Evolutionary conservation across 1,140 invertebrate genomes (phyloP), one percentile per base, ranked within the genome.

Genomic region (Helicoverpa zea): DNA sequence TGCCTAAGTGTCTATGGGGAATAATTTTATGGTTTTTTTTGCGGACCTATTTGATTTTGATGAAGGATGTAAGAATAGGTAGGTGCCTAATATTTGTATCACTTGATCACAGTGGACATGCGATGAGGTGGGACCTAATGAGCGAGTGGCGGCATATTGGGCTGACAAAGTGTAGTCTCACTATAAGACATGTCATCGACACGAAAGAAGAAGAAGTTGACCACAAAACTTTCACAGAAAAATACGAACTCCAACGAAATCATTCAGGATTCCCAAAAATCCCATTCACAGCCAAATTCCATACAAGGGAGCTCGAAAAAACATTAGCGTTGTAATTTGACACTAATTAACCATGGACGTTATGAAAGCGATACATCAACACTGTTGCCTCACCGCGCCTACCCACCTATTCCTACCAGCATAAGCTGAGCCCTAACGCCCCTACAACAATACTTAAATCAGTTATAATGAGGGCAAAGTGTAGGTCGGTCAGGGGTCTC

Each of bases 291-390:
- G 30, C 30, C 64, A 70, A 58, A 58, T 7, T n/a, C 35, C 52
- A 49, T 51, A 54, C 49, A 14, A 30, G 47, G 54, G 77, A 70
- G 64, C 72, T 43, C 51, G 83, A 85, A 87, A 89, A 87, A 86
- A 89, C 84, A 86, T 89, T 89, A 85, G 82, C 88, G 75, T 84
- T 88, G 88, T 90, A 89, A 91, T 89, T 90, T 89, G 86, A 90
- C 84, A 90, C 87, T 90, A 90, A 90, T 91, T 90, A 91, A 90
- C 86, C 84, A 81, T 87, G 86, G 86, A 88, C 84, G 86, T 90
- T 90, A 91, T 90, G 88, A 86, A 88, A 87, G 84, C 86, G 84
- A 90, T 91, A 90, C 85, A 90, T 91, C 90, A 90, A 88, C 83
- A 86, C 74, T 83, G 85, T 84, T 83, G 83, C 83, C 84, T 85